Evolutionary conservation across 2,113 vertebrate species (phyloP), one percentile per base, ranked within the genome.

Genomic region (Ctenomys sociabilis): DNA sequence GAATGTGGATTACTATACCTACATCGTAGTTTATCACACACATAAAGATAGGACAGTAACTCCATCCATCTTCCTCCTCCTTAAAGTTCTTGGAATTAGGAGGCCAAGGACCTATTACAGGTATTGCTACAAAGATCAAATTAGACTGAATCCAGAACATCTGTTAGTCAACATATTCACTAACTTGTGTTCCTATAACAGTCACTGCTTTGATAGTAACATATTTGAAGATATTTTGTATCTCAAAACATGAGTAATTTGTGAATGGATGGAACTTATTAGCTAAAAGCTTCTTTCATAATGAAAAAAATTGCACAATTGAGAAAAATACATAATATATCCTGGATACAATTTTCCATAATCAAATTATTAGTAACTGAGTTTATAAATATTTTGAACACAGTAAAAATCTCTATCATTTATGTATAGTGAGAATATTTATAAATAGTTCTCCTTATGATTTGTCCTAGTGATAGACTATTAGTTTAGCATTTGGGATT

Each of bases 391-490:
- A 81, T 89, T 81, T 49, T 3, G 30, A 86, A 68, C 12, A 45
- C 5, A 81, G 8, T 13, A 49, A 93, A 86, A 40, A 2, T 22
- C 30, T 0, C 16, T 86, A 40, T 21, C 16, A 87, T 54, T 59
- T 88, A 63, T 64, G 3, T 77, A 0, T 88, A 86, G 57, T 54
- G 37, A 73, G 92, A 95, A 80, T 83, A 9, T 22, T 94, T 84
- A 52, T 14, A 49, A 32, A 32, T 81, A 4, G 77, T 90, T 88
- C 35, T 80, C 3, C 2, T 83, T 81, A 91, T 85, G 28, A 83
- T 95, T 87, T 85, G 92, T 57, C 16, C 84, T 32, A 52, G 3
- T 89, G 77, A 52, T 28, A 86, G 35, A 90, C 73, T 90, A 64
- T 66, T 4, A 73, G 84, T 19, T 59, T 82, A 52, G 70, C 85